A percentile compares a stretch with the other conserved stretches of the same genome.
These are phyloP conservation scores for Gonioctena quinquepunctata DNA, from an alignment of 1,140 invertebrate species.

Conservation along the genomic window DNA sequence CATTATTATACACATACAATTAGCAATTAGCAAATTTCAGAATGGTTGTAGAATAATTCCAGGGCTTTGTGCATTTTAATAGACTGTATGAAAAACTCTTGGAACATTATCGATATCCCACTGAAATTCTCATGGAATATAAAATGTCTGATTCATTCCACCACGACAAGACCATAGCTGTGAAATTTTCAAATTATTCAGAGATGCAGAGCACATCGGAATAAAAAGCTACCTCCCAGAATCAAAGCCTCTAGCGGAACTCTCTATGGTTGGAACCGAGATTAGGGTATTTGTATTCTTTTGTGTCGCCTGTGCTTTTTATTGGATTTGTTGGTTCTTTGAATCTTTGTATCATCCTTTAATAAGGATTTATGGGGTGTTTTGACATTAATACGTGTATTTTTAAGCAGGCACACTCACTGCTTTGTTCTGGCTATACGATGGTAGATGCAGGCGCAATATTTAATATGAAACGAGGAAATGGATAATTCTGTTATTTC, in stretches of 20 bases:
- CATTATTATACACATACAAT: too few relatives aligned
- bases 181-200: background rate
- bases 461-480: too few relatives aligned
- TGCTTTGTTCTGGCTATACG: background rate
- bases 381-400: conserved; percentile 43
- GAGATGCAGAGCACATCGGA: background rate
- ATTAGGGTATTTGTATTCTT: conserved; percentile 36
- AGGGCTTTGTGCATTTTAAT: too few relatives aligned
- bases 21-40: too few relatives aligned
- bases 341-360: conserved; percentile 40
- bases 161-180: too few relatives aligned
- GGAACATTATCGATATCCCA: too few relatives aligned
- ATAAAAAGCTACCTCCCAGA: conserved; percentile 14
- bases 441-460: too few relatives aligned
- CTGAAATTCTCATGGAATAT: too few relatives aligned
- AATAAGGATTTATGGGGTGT: conserved; percentile 46
- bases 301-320: conserved; percentile 40
- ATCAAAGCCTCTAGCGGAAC: conserved; percentile 9
- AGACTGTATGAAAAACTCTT: too few relatives aligned
- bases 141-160: too few relatives aligned
- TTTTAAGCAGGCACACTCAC: conserved; percentile 20
- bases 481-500: too few relatives aligned
- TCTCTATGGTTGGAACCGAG: background rate
- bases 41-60: too few relatives aligned
- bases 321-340: conserved; percentile 44